Percentiles rank a stretch among this genome's conserved stretches.
These are phyloP conservation scores for Tigriopus japonicus DNA, from an alignment of 1,140 invertebrate species.

Conservation along the genomic window DNA sequence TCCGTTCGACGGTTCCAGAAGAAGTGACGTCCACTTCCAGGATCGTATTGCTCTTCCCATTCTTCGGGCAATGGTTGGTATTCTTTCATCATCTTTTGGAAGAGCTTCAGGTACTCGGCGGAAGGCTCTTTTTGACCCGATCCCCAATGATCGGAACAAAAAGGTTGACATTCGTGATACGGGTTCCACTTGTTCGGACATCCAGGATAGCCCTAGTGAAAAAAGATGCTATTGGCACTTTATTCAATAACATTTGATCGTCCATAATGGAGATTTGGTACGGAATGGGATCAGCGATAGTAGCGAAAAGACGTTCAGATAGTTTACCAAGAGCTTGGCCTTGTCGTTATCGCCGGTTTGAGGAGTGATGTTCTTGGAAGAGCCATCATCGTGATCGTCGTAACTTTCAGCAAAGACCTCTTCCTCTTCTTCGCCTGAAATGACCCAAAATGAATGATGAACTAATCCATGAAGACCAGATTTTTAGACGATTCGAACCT, in stretches of 20 bases:
- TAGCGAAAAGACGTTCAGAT: too few species aligned
- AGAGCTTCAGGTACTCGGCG: conserved; percentile 45
- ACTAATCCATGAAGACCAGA: conserved; percentile 6
- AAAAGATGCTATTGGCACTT: not conserved
- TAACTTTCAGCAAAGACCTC: conserved; percentile 78
- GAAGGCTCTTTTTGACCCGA: conserved; percentile 44
- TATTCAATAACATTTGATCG: not conserved
- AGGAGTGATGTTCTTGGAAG: too few species aligned
- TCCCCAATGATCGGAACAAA: conserved; percentile 74
- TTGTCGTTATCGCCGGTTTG: too few species aligned
- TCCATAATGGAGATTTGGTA: not conserved
- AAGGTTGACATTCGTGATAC: conserved; percentile 75
- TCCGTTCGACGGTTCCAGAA: conserved; percentile 86
- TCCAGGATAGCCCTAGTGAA: conserved; percentile 38
- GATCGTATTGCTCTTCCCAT: conserved; percentile 86
- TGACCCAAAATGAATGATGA: conserved; percentile 16
- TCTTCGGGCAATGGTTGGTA: conserved; percentile 71
- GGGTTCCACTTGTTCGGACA: conserved; percentile 95
- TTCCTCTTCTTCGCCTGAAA: conserved; percentile 35
- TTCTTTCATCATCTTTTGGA: conserved; percentile 54
- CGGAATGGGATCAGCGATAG: too few species aligned
- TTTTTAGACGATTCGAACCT: too few species aligned
- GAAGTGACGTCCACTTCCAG: conserved; percentile 65
- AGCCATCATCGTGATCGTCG: conserved; percentile 30
- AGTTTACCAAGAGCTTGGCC: too few species aligned